Percentiles rank a stretch among this genome's conserved stretches.
Conservation (phyloP, 2,113 vertebrate genomes). For the Herpailurus yagouaroundi region DNA sequence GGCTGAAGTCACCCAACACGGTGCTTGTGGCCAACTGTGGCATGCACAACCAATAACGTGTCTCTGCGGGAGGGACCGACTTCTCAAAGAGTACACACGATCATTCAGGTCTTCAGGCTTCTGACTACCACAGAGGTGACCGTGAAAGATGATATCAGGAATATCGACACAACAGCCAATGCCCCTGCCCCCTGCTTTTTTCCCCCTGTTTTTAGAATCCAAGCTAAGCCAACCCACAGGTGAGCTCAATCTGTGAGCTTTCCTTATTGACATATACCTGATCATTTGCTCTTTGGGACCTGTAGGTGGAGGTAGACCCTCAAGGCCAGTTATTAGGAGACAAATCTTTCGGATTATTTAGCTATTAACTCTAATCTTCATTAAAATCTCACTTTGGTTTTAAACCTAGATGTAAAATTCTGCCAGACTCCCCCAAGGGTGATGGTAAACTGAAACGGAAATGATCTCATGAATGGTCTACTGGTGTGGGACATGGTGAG, state of each 20-base stretch:
- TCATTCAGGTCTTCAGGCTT: background rate
- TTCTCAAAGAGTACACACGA: background rate
- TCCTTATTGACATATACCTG: background rate
- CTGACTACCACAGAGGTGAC: background rate
- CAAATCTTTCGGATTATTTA: background rate
- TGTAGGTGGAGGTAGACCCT: background rate
- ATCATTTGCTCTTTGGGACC: background rate
- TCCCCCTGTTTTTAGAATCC: background rate
- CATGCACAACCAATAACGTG: accelerated
- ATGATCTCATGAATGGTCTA: background rate
- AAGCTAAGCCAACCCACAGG: background rate
- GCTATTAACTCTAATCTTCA: background rate
- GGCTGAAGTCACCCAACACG: background rate
- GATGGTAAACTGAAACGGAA: background rate
- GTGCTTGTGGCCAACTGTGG: accelerated
- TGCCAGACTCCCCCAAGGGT: background rate
- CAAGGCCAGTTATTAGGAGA: background rate
- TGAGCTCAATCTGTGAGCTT: background rate
- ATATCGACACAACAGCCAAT: background rate
- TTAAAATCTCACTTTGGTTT: background rate
- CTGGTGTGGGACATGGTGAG: background rate
- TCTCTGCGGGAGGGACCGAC: background rate
- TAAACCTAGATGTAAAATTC: background rate
- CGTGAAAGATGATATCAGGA: background rate
- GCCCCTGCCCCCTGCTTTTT: background rate